Conservation (phyloP, 2,797 vertebrate genomes). For the Podarcis lilfordi region DNA sequence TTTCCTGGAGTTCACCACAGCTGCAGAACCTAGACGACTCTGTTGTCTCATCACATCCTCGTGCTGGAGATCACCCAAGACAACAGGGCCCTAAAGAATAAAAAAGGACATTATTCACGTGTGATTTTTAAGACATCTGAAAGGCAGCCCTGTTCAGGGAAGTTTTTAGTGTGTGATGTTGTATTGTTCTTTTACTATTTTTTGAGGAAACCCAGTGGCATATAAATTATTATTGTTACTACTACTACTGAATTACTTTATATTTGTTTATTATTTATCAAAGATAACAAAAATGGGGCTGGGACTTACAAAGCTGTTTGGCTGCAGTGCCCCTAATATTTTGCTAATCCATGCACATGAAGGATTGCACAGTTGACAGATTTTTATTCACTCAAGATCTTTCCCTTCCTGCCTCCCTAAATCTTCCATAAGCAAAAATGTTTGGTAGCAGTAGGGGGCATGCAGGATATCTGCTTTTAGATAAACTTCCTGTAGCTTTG, state of each 20-base stretch:
- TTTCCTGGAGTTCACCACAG: slow-evolving; percentile 7
- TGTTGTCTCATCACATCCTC: slow-evolving; percentile 35
- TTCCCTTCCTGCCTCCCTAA: neutral
- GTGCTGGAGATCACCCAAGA: slow-evolving; percentile 42
- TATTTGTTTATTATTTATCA: neutral
- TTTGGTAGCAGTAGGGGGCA: neutral
- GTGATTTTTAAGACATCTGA: too few relatives aligned
- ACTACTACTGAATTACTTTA: neutral
- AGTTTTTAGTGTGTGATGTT: too few relatives aligned
- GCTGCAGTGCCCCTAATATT: too few relatives aligned
- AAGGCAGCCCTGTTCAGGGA: too few relatives aligned
- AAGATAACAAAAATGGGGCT: too few relatives aligned
- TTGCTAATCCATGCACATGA: neutral
- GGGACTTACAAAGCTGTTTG: neutral
- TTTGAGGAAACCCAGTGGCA: too few relatives aligned
- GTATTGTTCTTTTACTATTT: too few relatives aligned
- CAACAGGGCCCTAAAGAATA: slow-evolving; percentile 49
- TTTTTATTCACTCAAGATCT: neutral
- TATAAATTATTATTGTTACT: too few relatives aligned
- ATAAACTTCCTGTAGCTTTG: neutral
- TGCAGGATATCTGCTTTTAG: neutral
- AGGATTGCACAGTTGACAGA: neutral
- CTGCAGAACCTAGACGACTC: neutral
- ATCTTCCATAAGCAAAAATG: neutral
- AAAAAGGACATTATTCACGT: neutral